Percentiles rank a stretch among this genome's conserved stretches.
Conservation (phyloP, 2,797 vertebrate species). For the Lindbergichthys nudifrons region DNA sequence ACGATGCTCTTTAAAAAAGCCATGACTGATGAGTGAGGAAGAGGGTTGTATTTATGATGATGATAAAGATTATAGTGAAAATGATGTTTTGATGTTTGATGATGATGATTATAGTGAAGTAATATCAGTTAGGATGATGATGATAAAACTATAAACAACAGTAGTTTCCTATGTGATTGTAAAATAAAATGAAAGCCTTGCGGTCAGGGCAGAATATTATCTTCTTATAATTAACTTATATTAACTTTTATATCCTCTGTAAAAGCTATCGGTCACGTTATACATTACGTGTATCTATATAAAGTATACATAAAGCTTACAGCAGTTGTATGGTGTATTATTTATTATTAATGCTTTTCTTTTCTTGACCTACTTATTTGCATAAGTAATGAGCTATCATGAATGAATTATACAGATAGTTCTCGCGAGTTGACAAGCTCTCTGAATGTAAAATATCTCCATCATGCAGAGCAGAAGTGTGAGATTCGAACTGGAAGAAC, state of each 20-base stretch:
- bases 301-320: constrained; percentile 79
- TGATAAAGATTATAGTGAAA: constrained; percentile 46
- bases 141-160: constrained; percentile 69
- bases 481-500: background rate
- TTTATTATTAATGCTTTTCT: constrained; percentile 68
- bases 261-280: constrained; percentile 82
- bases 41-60: constrained; percentile 60
- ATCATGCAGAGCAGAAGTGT: background rate
- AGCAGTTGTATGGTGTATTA: constrained; percentile 29
- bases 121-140: constrained; percentile 52
- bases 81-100: constrained; percentile 47
- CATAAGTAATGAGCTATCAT: constrained; percentile 41
- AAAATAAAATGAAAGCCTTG: constrained; percentile 79
- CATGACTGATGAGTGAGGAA: constrained; percentile 64
- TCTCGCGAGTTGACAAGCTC: background rate
- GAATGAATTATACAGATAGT: constrained; percentile 38
- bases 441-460: background rate
- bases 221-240: constrained; percentile 68
- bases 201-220: constrained; percentile 75
- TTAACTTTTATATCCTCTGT: constrained; percentile 86
- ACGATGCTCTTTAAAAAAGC: constrained; percentile 65
- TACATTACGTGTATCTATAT: constrained; percentile 82
- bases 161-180: constrained; percentile 87
- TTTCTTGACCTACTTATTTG: constrained; percentile 68
- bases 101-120: constrained; percentile 48